Evolutionary conservation across 1,140 invertebrate species (phyloP), one percentile per base, ranked within the genome.

Genomic region (Eubasilissa regina): DNA sequence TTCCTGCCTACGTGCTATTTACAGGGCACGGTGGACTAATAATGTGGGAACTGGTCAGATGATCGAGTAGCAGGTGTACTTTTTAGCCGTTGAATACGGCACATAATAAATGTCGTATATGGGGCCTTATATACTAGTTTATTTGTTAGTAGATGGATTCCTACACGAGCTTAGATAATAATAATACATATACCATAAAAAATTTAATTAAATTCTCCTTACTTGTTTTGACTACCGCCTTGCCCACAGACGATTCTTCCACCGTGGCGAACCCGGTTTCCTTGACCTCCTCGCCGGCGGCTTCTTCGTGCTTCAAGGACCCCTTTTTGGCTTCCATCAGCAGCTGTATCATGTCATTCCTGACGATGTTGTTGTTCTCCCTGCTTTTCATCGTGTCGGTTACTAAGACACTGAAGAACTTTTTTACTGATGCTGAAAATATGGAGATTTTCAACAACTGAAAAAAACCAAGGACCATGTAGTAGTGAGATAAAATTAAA

Each of bases 271-370:
- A n/a, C n/a, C n/a, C n/a, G n/a, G n/a, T n/a, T n/a, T n/a, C n/a
- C n/a, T n/a, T n/a, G n/a, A n/a, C n/a, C n/a, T n/a, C n/a, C n/a
- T n/a, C n/a, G n/a, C n/a, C n/a, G n/a, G n/a, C n/a, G n/a, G n/a
- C n/a, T n/a, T n/a, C n/a, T n/a, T n/a, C n/a, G n/a, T n/a, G n/a
- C n/a, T n/a, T n/a, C n/a, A n/a, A n/a, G n/a, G n/a, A n/a, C n/a
- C n/a, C n/a, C n/a, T n/a, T n/a, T n/a, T n/a, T n/a, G n/a, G n/a
- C n/a, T n/a, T n/a, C n/a, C n/a, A n/a, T n/a, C 53, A 91, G 83
- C 62, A 91, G 83, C 78, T 91, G 88, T 8, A 91, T 86, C 89
- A 91, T 90, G 79, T 91, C 90, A 0, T 88, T 88, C 10, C 90
- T 84, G 0, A 85, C 83, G 11, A 90, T 89, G 4, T 88, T 86